Conservation (phyloP, 2,888 invertebrate genomes). For the Phalera bucephala region DNA sequence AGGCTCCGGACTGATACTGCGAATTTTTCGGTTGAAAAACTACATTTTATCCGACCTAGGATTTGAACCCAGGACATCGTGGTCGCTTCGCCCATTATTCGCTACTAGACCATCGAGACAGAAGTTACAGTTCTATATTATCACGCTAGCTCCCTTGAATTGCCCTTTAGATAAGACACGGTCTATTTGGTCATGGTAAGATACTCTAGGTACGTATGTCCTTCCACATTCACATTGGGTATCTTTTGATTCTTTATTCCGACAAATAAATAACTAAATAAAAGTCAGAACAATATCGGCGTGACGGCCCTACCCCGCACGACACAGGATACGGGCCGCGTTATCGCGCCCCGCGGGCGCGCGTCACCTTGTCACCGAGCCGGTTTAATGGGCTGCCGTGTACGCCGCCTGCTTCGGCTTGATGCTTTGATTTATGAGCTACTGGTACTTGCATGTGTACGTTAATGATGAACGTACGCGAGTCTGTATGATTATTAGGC, state of each 20-base stretch:
- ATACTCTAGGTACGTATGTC: no score
- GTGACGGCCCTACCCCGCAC: conserved; percentile 34
- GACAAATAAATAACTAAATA: conserved; percentile 10
- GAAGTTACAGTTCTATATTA: no score
- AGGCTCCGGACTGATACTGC: no score
- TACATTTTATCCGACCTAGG: no score
- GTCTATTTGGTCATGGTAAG: neutral
- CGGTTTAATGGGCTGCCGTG: conserved; percentile 74
- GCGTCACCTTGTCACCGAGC: conserved; percentile 80
- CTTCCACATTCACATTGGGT: no score
- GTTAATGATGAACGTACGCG: conserved; percentile 27
- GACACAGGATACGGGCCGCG: conserved; percentile 68
- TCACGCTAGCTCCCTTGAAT: no score
- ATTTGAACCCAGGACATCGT: no score
- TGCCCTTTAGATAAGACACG: no score
- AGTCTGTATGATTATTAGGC: conserved; percentile 11
- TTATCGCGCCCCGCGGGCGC: conserved; percentile 68
- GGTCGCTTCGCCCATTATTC: no score
- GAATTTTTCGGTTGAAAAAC: no score
- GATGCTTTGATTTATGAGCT: conserved; percentile 58
- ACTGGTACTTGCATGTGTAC: conserved; percentile 25
- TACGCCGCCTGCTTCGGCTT: conserved; percentile 53
- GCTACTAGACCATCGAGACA: no score
- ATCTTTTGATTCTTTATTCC: neutral
- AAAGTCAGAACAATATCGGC: no score